Evolutionary conservation across 2,888 invertebrate genomes (phyloP).

Genomic region (Tromatobia lineatoria): DNA sequence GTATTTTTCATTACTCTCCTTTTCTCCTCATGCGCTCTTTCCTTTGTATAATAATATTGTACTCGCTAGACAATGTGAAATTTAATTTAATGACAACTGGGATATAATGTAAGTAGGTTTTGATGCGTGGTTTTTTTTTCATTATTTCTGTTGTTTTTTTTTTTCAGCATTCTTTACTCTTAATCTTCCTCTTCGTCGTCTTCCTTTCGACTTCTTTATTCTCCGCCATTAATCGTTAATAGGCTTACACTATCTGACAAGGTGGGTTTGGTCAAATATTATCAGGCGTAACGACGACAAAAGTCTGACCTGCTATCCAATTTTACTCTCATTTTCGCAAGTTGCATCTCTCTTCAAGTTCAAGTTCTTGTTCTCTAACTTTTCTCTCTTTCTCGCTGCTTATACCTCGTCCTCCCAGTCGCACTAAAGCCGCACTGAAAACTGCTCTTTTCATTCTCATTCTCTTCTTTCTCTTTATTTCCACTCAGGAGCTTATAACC

Average conservation of each 20-base stretch:
- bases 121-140: conserved; percentile 74
- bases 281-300: conserved; percentile 34
- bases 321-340: conserved; percentile 28
- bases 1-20: conserved; percentile 78
- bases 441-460: conserved; percentile 14
- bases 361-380: conserved; percentile 8
- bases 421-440: conserved; percentile 15
- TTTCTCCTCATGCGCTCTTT: conserved; percentile 82
- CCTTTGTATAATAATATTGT: conserved; percentile 83
- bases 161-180: conserved; percentile 41
- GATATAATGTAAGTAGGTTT: conserved; percentile 79
- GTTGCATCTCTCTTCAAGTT: no score
- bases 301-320: conserved; percentile 33
- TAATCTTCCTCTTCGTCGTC: conserved; percentile 56
- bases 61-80: conserved; percentile 83
- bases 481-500: conserved; percentile 2
- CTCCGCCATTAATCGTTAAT: conserved; percentile 35
- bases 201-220: conserved; percentile 59
- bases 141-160: conserved; percentile 4
- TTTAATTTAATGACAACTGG: conserved; percentile 83
- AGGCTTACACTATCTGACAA: conserved; percentile 51
- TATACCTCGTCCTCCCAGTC: conserved; percentile 41
- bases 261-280: conserved; percentile 41
- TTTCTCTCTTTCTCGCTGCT: conserved; percentile 45
- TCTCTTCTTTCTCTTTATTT: not conserved